These are phyloP conservation scores for Furcifer pardalis DNA, from an alignment of 2,797 vertebrate genomes.

Conservation along the genomic window DNA sequence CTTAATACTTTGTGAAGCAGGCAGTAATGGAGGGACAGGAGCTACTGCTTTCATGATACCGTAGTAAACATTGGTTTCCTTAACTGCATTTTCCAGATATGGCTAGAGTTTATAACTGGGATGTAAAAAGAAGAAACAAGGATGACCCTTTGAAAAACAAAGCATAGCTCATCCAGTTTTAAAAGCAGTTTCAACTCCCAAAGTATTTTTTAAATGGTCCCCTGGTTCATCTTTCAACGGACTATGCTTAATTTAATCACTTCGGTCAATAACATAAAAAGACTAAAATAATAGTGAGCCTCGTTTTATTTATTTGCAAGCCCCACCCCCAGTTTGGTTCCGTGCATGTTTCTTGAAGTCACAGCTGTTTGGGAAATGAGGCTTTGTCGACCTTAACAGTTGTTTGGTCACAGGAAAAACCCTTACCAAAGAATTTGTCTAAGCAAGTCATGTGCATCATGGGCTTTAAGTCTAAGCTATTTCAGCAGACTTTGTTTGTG, in stretches of 20 bases:
- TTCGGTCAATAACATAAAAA: slow-evolving; percentile 64
- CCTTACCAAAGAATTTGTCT: slow-evolving; percentile 51
- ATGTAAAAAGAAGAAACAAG: slow-evolving; percentile 97
- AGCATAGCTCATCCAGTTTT: slow-evolving; percentile 83
- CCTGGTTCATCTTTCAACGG: slow-evolving; percentile 60
- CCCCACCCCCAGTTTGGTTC: slow-evolving; percentile 58
- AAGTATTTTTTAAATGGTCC: slow-evolving; percentile 69
- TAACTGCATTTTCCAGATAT: slow-evolving; percentile 87
- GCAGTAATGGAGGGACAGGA: too few species aligned
- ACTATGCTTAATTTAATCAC: slow-evolving; percentile 68
- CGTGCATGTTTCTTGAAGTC: slow-evolving; percentile 74
- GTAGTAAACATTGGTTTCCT: slow-evolving; percentile 59
- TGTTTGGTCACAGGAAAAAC: slow-evolving; percentile 40
- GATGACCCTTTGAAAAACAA: slow-evolving; percentile 90
- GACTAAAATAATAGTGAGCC: slow-evolving; percentile 56
- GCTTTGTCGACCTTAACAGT: slow-evolving; percentile 24
- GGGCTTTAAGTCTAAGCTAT: slow-evolving; percentile 32
- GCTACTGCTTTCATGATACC: background rate
- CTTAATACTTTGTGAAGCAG: background rate
- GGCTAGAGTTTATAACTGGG: slow-evolving; percentile 99
- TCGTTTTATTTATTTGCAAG: slow-evolving; percentile 79
- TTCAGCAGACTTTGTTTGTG: slow-evolving; percentile 30
- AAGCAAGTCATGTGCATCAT: slow-evolving; percentile 39
- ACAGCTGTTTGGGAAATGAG: slow-evolving; percentile 55
- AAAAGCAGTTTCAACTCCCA: slow-evolving; percentile 75